Conservation (phyloP, 2,888 invertebrate genomes). For the Melikaiella ostensackeni region DNA sequence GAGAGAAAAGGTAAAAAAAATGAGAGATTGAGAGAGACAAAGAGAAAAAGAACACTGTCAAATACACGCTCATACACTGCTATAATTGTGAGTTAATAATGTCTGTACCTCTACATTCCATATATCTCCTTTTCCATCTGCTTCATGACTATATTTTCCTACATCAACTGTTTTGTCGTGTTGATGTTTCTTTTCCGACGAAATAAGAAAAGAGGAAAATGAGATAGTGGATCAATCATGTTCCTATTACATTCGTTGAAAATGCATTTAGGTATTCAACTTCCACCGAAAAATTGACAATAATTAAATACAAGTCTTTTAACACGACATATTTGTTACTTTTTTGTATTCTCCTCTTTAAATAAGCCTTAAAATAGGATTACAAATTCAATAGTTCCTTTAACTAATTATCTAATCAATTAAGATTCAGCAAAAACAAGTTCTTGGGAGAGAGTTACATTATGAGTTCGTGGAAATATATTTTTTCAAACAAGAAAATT, state of each 20-base stretch:
- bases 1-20: slow-evolving; percentile 49
- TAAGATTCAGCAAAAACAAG: neutral
- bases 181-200: slow-evolving; percentile 14
- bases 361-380: slow-evolving; percentile 1
- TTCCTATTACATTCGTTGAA: slow-evolving; percentile 1
- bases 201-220: slow-evolving; percentile 31
- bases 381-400: neutral
- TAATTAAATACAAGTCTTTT: slow-evolving; percentile 34
- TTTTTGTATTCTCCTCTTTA: slow-evolving; percentile 11
- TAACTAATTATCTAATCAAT: neutral
- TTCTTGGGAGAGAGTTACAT: neutral
- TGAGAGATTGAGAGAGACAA: slow-evolving; percentile 55
- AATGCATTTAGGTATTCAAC: slow-evolving; percentile 25
- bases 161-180: slow-evolving; percentile 40
- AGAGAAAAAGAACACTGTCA: slow-evolving; percentile 72
- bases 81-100: slow-evolving; percentile 53
- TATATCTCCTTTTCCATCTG: slow-evolving; percentile 34
- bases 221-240: slow-evolving; percentile 32
- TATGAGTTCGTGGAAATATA: neutral
- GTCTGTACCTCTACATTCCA: slow-evolving; percentile 36
- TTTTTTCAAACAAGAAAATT: neutral
- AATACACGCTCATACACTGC: slow-evolving; percentile 77
- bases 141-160: slow-evolving; percentile 38
- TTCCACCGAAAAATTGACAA: slow-evolving; percentile 33
- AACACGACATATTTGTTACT: slow-evolving; percentile 16